phyloP scores from a whole-genome alignment of 2,113 vertebrate species.

The Rhodinocichla rosea region DNA sequence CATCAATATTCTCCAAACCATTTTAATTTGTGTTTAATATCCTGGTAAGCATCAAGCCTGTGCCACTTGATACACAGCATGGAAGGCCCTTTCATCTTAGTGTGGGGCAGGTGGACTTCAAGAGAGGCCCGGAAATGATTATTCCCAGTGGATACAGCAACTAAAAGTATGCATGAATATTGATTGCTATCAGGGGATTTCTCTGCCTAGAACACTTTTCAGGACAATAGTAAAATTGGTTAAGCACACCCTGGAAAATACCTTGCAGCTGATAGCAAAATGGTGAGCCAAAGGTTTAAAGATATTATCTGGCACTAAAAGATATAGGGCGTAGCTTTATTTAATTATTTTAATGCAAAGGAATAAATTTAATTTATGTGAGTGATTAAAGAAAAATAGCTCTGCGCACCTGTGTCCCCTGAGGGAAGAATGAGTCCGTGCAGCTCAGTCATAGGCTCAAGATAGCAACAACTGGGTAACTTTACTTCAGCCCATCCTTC shows the following conservation, averaged over 20 bases:
- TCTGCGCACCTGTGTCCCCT: constrained; percentile 74
- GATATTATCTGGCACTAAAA: constrained; percentile 74
- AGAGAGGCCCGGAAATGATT: constrained; percentile 12
- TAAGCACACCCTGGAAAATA: constrained; percentile 73
- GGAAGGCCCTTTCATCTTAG: constrained; percentile 50
- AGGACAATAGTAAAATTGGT: constrained; percentile 60
- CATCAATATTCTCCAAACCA: constrained; percentile 15
- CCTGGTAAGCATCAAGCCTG: not conserved
- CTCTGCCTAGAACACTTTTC: constrained; percentile 64
- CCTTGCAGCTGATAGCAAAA: constrained; percentile 73
- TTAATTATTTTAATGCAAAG: constrained; percentile 76
- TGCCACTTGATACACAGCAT: not conserved
- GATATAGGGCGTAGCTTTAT: constrained; percentile 66
- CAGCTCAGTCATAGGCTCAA: constrained; percentile 61
- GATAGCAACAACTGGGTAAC: constrained; percentile 56
- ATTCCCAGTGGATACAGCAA: constrained; percentile 24
- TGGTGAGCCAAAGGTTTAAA: constrained; percentile 75
- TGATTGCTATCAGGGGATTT: constrained; percentile 60
- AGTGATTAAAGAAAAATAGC: constrained; percentile 78
- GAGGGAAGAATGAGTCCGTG: constrained; percentile 67
- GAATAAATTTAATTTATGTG: constrained; percentile 78
- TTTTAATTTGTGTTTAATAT: constrained; percentile 37
- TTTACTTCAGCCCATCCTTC: constrained; percentile 43
- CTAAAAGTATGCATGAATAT: constrained; percentile 44
- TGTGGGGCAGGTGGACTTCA: constrained; percentile 48